A percentile compares a stretch with the other conserved stretches of the same genome.
Conservation (phyloP, 2,113 vertebrate species). For the Lophura nycthemera region DNA sequence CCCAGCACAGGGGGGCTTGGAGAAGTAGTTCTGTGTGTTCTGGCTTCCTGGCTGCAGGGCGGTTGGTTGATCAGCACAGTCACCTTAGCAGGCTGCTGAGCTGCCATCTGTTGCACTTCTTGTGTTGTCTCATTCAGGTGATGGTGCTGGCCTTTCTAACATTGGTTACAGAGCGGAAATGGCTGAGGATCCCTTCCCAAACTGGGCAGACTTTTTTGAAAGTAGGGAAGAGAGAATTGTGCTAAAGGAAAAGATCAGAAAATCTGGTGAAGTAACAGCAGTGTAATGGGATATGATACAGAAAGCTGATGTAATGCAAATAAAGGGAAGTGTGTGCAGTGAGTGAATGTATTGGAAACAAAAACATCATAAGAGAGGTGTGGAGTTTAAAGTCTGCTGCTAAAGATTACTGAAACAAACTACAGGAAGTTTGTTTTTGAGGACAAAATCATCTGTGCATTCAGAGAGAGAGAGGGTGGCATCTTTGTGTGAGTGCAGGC, state of each 20-base stretch:
- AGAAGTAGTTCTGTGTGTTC: no score
- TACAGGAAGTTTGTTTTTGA: background rate
- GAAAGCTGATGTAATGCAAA: background rate
- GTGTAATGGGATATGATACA: background rate
- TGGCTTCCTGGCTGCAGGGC: no score
- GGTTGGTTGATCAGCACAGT: no score
- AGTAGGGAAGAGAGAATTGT: accelerated
- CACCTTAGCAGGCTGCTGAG: no score
- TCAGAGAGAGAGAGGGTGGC: background rate
- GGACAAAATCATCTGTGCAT: background rate
- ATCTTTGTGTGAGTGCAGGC: no score
- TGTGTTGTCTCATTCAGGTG: background rate
- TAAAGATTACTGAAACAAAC: background rate
- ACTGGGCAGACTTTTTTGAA: background rate
- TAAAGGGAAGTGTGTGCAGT: background rate
- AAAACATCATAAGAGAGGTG: background rate
- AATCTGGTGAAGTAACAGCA: background rate
- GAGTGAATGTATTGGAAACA: background rate
- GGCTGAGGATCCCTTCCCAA: background rate
- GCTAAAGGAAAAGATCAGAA: background rate
- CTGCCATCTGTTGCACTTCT: no score
- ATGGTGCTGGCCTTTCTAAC: background rate
- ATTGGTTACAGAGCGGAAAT: background rate
- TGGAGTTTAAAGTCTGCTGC: background rate
- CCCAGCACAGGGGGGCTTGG: no score